Base-by-base conservation (phyloP, 2,113 vertebrate genomes). In the Platysteira castanea region DNA sequence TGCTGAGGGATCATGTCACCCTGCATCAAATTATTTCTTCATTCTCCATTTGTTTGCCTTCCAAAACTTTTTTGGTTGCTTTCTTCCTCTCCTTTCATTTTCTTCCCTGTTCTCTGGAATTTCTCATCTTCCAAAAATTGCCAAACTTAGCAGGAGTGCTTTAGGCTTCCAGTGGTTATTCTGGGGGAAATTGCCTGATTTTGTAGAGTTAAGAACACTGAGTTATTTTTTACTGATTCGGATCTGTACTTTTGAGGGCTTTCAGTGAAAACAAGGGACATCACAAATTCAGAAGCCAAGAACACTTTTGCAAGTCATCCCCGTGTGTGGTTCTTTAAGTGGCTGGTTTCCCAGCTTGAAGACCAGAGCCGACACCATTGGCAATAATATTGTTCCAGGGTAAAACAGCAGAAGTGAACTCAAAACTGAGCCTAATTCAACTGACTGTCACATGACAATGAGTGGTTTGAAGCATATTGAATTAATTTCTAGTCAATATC, bases 321-420 rank as follows among this genome's bases (percentile, higher is more conserved):
- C 2, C 6, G 15, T 5, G 4, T 47, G 37, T 24, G 41, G 11
- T 11, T 5, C 0, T 37, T 1, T 6, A 5, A 56, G 39, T 39
- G 39, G 21, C 54, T 70, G 71, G 24, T 41, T 70, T 61, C 31
- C 54, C 63, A 5, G 2, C n/a, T 23, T 41, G 13, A 67, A 77
- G 33, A 73, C 2, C n/a, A 46, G 67, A 71, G 19, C 31, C 49
- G 47, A 44, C 5, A 8, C 15, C 26, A 12, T 2, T 41, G 47
- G 47, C 27, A 69, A 24, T 15, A 70, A 22, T 63, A 16, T n/a
- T 71, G n/a, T 28, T 60, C 42, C 12, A n/a, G 54, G 17, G 14
- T 78, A 53, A 90, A 91, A 35, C 5, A 67, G 11, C 12, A 22
- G 20, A 39, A 60, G 5, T 46, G 35, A 33, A 39, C 59, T 71